phyloP scores from a whole-genome alignment of 2,797 vertebrate species.

The Cryptoblepharus egeriae region DNA sequence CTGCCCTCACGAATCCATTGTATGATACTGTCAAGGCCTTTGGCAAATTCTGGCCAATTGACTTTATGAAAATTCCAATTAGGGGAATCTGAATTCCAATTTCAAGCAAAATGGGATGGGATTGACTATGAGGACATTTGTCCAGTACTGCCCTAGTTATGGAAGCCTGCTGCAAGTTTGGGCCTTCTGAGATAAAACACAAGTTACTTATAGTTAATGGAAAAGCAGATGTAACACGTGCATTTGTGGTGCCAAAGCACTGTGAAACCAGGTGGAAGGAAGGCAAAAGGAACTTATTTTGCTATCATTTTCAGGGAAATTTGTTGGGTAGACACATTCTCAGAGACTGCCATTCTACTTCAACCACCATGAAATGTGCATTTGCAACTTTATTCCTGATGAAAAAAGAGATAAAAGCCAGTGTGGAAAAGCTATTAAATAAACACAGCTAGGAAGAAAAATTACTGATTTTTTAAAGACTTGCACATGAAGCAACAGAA shows the following conservation, averaged over 20 bases:
- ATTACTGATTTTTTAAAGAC: neutral
- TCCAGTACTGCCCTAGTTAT: too few relatives aligned
- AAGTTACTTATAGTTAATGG: too few relatives aligned
- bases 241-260: neutral
- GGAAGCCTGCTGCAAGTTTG: too few relatives aligned
- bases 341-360: conserved; percentile 6
- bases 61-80: too few relatives aligned
- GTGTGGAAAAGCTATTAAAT: conserved; percentile 20
- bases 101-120: too few relatives aligned
- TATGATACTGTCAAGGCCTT: too few relatives aligned
- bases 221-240: neutral
- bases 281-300: conserved; percentile 4
- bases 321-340: conserved; percentile 13
- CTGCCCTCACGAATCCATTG: too few relatives aligned
- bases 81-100: too few relatives aligned
- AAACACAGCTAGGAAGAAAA: conserved; percentile 6
- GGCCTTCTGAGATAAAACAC: too few relatives aligned
- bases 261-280: neutral
- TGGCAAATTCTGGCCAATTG: too few relatives aligned
- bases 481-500: neutral
- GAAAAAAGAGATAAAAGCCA: conserved; percentile 12
- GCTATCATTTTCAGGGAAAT: conserved; percentile 10
- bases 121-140: too few relatives aligned
- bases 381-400: conserved; percentile 1
- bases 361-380: conserved; percentile 21